These are phyloP conservation scores for Corynorhinus townsendii DNA, from an alignment of 2,113 vertebrate species.

Conservation along the genomic window DNA sequence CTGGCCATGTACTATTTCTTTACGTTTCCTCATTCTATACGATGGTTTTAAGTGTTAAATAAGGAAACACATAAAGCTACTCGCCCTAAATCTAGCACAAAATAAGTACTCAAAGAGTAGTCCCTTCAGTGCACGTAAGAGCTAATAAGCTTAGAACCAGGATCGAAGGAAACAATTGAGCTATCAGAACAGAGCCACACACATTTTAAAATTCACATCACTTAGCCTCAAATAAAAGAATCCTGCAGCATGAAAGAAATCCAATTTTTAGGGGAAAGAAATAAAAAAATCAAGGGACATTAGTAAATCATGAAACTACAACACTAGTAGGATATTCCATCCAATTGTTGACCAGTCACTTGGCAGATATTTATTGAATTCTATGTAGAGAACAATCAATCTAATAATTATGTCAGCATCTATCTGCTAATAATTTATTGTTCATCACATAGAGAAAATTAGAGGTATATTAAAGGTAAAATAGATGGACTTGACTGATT, in stretches of 20 bases:
- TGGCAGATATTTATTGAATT: constrained; percentile 25
- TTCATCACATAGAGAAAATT: not conserved
- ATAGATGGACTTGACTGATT: not conserved
- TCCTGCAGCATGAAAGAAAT: not conserved
- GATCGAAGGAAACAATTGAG: not conserved
- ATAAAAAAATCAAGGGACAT: not conserved
- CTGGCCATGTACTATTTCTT: not conserved
- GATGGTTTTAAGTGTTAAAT: not conserved
- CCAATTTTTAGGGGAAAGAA: not conserved
- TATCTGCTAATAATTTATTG: not conserved
- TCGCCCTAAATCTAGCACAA: not conserved
- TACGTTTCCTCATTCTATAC: not conserved
- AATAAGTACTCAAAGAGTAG: not conserved
- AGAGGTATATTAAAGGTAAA: not conserved
- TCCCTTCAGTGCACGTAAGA: not conserved
- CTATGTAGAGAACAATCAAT: not conserved
- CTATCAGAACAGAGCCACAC: not conserved
- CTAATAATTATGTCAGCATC: not conserved
- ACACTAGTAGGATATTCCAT: not conserved
- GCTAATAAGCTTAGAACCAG: not conserved
- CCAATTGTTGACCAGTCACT: not conserved
- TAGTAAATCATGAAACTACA: not conserved
- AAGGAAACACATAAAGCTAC: not conserved
- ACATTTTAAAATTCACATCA: not conserved
- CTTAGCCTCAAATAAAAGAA: not conserved